Conservation (phyloP, 2,888 invertebrate species). For the Cephonodes hylas region DNA sequence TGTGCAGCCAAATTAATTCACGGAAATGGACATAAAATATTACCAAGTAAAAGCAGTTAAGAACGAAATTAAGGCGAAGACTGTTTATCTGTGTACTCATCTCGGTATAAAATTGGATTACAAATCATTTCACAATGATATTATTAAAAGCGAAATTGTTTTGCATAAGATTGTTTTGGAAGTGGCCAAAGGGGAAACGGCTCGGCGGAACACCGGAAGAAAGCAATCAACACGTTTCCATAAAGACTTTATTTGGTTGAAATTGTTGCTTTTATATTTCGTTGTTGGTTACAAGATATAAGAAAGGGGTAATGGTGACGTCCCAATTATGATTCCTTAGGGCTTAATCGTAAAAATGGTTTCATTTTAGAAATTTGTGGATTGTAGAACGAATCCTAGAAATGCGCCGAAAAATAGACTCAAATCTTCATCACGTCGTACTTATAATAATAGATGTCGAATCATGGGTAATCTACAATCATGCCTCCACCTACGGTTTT, state of each 20-base stretch:
- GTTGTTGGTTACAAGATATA: not conserved
- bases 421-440: no score
- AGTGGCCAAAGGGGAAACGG: not conserved
- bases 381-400: no score
- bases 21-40: not conserved
- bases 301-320: not conserved
- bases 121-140: not conserved
- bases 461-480: no score
- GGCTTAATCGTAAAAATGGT: no score
- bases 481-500: no score
- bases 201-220: not conserved
- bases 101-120: not conserved
- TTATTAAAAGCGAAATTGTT: not conserved
- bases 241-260: not conserved
- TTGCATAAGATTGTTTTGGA: not conserved
- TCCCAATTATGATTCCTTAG: no score
- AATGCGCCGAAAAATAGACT: no score
- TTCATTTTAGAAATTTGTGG: no score
- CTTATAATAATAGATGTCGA: no score
- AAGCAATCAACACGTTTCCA: not conserved
- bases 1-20: not conserved
- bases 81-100: conserved; percentile 2
- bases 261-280: not conserved
- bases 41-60: not conserved
- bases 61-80: not conserved